A percentile compares a stretch with the other conserved stretches of the same genome.
Conservation (phyloP, 2,888 invertebrate genomes). For the Chelonus formosanus region DNA sequence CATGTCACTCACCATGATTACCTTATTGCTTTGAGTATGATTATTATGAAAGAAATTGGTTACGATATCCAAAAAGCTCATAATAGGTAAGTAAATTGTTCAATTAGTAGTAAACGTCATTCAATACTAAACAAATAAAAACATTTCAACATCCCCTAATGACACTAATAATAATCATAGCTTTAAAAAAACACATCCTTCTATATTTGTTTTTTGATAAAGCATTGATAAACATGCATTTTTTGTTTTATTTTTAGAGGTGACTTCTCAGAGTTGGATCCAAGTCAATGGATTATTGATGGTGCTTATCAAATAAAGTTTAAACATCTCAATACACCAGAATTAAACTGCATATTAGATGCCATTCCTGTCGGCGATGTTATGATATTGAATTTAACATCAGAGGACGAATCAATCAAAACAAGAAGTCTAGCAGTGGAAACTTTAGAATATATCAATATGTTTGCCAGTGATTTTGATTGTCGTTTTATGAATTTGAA, state of each 20-base stretch:
- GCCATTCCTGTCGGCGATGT: slow-evolving; percentile 54
- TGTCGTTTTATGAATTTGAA: slow-evolving; percentile 53
- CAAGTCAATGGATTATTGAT: slow-evolving; percentile 45
- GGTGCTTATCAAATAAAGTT: slow-evolving; percentile 48
- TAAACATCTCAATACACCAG: slow-evolving; percentile 32
- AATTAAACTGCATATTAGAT: slow-evolving; percentile 51
- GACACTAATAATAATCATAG: too few species aligned
- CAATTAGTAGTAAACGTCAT: too few species aligned
- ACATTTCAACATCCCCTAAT: too few species aligned
- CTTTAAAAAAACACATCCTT: too few species aligned
- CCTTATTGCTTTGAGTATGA: slow-evolving; percentile 51
- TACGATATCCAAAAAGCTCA: slow-evolving; percentile 41
- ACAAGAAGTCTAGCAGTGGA: slow-evolving; percentile 46
- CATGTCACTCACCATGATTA: slow-evolving; percentile 52
- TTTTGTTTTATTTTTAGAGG: slow-evolving; percentile 7
- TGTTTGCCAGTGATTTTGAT: slow-evolving; percentile 47
- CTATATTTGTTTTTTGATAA: too few species aligned
- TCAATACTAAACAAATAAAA: too few species aligned
- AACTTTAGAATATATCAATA: slow-evolving; percentile 53
- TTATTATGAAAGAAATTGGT: slow-evolving; percentile 52
- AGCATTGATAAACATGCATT: too few species aligned
- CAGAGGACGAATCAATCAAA: slow-evolving; percentile 33
- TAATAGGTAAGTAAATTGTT: slow-evolving; percentile 31
- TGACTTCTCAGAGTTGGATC: slow-evolving; percentile 32
- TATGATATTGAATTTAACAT: slow-evolving; percentile 52